Base-by-base conservation (phyloP, 2,797 vertebrate species). In the Cephalopachus bancanus region DNA sequence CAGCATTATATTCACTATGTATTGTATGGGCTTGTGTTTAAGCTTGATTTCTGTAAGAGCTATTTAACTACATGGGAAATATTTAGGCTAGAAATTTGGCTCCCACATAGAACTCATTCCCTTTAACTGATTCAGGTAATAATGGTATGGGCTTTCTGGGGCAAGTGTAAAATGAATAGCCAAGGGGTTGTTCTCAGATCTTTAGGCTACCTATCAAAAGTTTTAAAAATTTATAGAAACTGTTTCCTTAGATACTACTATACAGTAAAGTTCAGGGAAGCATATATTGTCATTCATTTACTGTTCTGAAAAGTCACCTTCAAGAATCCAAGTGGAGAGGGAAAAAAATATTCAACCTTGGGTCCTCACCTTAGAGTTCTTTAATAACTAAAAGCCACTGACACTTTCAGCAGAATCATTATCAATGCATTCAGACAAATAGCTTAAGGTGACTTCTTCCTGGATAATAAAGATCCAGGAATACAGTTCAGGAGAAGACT, bases 101-200 rank as follows among this genome's bases (percentile, higher is more conserved):
- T 91, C 90, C 88, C 75, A 94, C 78, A 81, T 94, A 76, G 95
- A 98, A 96, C 75, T 95, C 95, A 97, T 89, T 96, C 89, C 80
- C 83, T 96, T 97, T 83, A 65, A 79, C 95, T 97, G 89, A 81
- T 86, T 97, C 93, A 96, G 79, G 55, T 75, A 95, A 96, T 97
- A 95, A 96, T 97, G 95, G 92, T n/a, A 81, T 89, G 97, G 92
- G 93, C 93, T 98, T 98, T 97, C 74, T 90, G 69, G 93, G 80
- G 57, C 90, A 95, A 65, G 97, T 96, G 79, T 97, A 93, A 98
- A 98, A 96, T 81, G 44, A 98, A 85, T 65, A 97, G 95, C 95
- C 97, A 97, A 97, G 96, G 33, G 55, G 67, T 62, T 95, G 12
- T 83, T 83, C 83, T 93, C 62, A 95, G 71, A 97, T 96, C 96